phyloP scores from a whole-genome alignment of 2,888 invertebrate species.

The Yponomeuta plumbellus region DNA sequence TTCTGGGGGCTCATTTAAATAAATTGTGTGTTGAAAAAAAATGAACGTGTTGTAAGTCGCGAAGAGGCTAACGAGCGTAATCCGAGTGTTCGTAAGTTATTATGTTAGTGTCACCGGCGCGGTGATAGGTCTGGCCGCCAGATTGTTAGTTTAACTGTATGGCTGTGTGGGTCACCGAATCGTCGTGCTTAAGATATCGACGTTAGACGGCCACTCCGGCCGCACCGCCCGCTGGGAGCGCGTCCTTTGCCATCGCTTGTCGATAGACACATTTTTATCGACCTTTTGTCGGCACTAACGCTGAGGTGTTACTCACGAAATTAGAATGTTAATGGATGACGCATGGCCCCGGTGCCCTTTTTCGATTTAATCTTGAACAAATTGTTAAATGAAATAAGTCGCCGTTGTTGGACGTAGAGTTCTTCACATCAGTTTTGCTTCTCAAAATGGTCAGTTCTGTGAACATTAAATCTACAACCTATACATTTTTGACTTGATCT shows the following conservation, averaged over 20 bases:
- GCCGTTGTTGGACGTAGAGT: neutral
- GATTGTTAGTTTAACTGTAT: conserved; percentile 63
- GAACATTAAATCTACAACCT: too few relatives aligned
- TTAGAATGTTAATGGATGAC: conserved; percentile 73
- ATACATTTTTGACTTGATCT: too few relatives aligned
- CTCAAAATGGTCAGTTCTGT: too few relatives aligned
- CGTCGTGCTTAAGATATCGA: too few relatives aligned
- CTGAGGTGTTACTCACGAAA: conserved; percentile 72
- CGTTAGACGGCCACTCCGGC: too few relatives aligned
- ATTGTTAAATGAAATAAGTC: conserved; percentile 19
- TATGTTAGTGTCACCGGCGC: neutral
- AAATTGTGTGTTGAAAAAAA: conserved; percentile 71
- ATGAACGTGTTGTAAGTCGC: conserved; percentile 68
- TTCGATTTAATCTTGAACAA: conserved; percentile 32
- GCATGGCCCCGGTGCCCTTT: conserved; percentile 49
- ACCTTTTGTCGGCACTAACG: conserved; percentile 68
- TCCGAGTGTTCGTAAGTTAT: conserved; percentile 44
- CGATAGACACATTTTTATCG: conserved; percentile 65
- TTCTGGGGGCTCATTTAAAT: conserved; percentile 60
- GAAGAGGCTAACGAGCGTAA: conserved; percentile 74
- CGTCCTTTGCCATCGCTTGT: conserved; percentile 37
- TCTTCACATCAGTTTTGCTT: too few relatives aligned
- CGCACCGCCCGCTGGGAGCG: conserved; percentile 51
- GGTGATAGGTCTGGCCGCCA: neutral
- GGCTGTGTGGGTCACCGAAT: conserved; percentile 33